These are phyloP conservation scores for Sapayoa aenigma DNA, from an alignment of 2,113 vertebrate genomes.

Conservation along the genomic window DNA sequence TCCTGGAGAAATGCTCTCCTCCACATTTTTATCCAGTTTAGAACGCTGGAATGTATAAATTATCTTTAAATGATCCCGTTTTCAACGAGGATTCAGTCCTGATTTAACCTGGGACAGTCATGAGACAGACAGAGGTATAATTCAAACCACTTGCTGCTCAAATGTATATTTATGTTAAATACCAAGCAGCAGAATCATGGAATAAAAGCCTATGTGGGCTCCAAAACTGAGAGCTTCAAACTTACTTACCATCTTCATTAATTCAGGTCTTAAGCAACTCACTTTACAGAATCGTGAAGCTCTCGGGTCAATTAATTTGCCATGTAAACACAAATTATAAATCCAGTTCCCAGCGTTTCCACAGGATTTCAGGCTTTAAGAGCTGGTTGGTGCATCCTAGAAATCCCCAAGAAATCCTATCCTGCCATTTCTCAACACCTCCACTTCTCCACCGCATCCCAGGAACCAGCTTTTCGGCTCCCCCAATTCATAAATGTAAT, in stretches of 20 bases:
- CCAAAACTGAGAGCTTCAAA: neutral
- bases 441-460: slow-evolving; percentile 20
- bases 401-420: slow-evolving; percentile 43
- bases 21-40: neutral
- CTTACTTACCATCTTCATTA: slow-evolving; percentile 44
- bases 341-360: slow-evolving; percentile 16
- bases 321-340: slow-evolving; percentile 31
- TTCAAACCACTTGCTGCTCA: neutral
- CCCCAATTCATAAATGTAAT: slow-evolving; percentile 98
- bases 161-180: neutral
- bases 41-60: neutral
- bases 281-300: slow-evolving; percentile 32
- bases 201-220: neutral
- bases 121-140: neutral
- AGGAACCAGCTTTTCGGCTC: slow-evolving; percentile 70
- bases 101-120: neutral
- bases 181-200: neutral
- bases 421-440: slow-evolving; percentile 62
- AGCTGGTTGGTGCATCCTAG: slow-evolving; percentile 12
- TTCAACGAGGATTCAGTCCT: neutral
- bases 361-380: slow-evolving; percentile 27
- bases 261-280: slow-evolving; percentile 52
- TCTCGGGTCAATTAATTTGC: slow-evolving; percentile 46
- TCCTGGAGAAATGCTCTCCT: neutral
- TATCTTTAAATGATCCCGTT: neutral